Conservation (phyloP, 2,888 invertebrate genomes). For the Caenorhabditis auriculariae region DNA sequence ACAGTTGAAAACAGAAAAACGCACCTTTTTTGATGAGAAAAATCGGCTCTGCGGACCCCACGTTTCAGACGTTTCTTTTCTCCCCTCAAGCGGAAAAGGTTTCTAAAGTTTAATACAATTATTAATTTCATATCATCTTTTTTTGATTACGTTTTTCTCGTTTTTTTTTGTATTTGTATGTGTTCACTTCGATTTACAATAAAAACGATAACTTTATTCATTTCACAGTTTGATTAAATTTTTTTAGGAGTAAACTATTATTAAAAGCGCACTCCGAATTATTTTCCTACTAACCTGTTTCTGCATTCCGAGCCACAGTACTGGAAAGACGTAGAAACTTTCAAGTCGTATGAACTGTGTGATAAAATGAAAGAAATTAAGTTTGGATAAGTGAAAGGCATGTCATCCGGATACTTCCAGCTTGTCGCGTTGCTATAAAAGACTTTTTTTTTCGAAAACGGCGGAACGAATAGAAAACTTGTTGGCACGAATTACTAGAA, state of each 20-base stretch:
- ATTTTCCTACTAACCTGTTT: constrained; percentile 6
- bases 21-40: background rate
- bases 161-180: background rate
- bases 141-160: background rate
- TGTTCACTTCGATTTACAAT: too few relatives aligned
- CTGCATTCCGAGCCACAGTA: constrained; percentile 15
- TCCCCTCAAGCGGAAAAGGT: too few relatives aligned
- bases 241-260: background rate
- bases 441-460: background rate
- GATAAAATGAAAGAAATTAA: constrained; percentile 9
- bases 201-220: too few relatives aligned
- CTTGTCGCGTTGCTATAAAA: constrained; percentile 10
- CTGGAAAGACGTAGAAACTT: constrained; percentile 5
- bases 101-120: background rate
- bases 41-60: too few relatives aligned
- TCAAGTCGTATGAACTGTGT: constrained; percentile 9
- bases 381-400: constrained; percentile 20
- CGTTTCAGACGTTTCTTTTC: too few relatives aligned
- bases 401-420: constrained; percentile 22
- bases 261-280: background rate
- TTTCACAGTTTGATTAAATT: too few relatives aligned
- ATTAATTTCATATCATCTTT: background rate
- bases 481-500: constrained; percentile 16
- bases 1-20: background rate
- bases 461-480: constrained; percentile 14